Conservation (phyloP, 2,113 vertebrate species). For the Zapus hudsonius region DNA sequence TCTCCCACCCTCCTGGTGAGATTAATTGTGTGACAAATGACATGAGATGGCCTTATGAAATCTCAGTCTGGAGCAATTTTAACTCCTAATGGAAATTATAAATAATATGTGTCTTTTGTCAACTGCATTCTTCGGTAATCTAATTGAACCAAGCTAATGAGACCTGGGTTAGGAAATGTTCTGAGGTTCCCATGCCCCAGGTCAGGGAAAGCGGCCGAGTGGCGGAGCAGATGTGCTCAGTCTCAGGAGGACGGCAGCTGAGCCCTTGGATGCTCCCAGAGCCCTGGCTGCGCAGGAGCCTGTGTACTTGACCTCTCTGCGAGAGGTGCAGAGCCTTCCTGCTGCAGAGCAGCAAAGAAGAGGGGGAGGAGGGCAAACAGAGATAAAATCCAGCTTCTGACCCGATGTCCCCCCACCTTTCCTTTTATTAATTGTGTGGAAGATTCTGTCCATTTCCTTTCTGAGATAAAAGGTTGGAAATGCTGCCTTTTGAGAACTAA, state of each 20-base stretch:
- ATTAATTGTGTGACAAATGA: constrained; percentile 64
- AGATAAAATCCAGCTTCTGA: background rate
- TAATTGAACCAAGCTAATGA: constrained; percentile 76
- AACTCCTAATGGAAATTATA: constrained; percentile 70
- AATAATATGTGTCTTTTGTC: constrained; percentile 75
- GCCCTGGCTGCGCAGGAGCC: background rate
- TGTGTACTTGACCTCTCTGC: constrained; percentile 45
- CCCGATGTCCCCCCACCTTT: background rate
- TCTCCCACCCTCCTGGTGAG: background rate
- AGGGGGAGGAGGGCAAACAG: background rate
- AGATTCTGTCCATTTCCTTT: constrained; percentile 63
- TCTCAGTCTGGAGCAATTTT: constrained; percentile 75
- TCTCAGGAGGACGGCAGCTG: constrained; percentile 64
- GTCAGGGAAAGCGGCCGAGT: constrained; percentile 70
- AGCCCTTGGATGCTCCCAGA: constrained; percentile 61
- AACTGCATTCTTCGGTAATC: constrained; percentile 75
- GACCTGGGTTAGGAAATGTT: constrained; percentile 76
- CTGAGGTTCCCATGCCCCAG: constrained; percentile 73
- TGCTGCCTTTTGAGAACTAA: constrained; percentile 18
- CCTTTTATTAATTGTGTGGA: constrained; percentile 47
- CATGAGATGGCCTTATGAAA: constrained; percentile 67
- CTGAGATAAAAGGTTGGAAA: constrained; percentile 52
- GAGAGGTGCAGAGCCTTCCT: constrained; percentile 19
- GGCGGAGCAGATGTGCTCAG: constrained; percentile 73
- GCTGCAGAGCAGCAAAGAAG: background rate